Evolutionary conservation across 2,797 vertebrate species (phyloP).

Genomic region (Rhinichthys osculus): DNA sequence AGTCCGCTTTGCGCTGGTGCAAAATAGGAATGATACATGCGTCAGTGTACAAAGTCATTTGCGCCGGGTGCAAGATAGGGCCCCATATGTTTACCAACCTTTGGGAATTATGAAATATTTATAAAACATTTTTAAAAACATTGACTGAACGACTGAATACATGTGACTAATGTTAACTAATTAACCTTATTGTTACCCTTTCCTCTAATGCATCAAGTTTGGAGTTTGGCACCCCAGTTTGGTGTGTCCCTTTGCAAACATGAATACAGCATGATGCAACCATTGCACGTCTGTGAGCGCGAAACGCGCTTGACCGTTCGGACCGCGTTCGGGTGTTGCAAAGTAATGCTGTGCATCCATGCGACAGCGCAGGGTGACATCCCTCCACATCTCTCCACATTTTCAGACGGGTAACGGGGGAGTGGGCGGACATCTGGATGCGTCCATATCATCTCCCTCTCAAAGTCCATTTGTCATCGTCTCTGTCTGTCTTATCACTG

Average conservation of each 20-base stretch:
- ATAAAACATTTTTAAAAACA: no score
- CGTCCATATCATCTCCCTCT: slow-evolving; percentile 59
- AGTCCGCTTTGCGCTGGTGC: no score
- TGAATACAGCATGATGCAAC: slow-evolving; percentile 23
- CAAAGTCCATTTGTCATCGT: slow-evolving; percentile 61
- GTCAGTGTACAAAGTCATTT: no score
- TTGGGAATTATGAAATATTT: background rate
- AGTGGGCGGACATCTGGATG: slow-evolving; percentile 50
- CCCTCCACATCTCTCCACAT: background rate
- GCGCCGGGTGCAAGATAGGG: no score
- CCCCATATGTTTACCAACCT: background rate
- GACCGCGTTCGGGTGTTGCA: background rate
- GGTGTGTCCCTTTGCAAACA: background rate
- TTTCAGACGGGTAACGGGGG: background rate
- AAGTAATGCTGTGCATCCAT: background rate
- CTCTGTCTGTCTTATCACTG: slow-evolving; percentile 70
- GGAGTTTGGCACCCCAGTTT: background rate
- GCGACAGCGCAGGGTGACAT: background rate
- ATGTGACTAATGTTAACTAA: no score
- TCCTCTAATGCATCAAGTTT: background rate
- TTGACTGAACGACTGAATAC: no score
- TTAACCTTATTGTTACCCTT: no score
- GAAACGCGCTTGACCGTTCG: background rate
- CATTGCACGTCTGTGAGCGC: background rate
- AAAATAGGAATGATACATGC: no score